Evolutionary conservation across 2,888 invertebrate species (phyloP).

Genomic region (Agriopis leucophaearia): DNA sequence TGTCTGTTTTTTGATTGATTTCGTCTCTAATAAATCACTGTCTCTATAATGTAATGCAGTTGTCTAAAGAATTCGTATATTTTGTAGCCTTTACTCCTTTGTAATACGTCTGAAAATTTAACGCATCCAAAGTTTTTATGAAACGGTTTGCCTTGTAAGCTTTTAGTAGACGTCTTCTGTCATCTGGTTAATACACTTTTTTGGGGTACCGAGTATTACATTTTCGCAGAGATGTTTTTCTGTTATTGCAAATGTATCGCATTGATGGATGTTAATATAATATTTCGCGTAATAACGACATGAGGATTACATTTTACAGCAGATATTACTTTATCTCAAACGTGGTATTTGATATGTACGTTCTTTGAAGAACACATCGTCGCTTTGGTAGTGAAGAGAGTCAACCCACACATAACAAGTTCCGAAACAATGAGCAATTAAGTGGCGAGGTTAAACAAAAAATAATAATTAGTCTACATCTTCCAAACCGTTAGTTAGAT

Average conservation of each 20-base stretch:
- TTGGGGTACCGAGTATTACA: slow-evolving; percentile 8
- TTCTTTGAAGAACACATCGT: too few species aligned
- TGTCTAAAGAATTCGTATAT: neutral
- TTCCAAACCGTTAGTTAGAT: too few species aligned
- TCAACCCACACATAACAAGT: too few species aligned
- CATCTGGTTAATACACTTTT: slow-evolving; percentile 19
- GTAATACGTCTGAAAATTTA: slow-evolving; percentile 29
- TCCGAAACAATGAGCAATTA: too few species aligned
- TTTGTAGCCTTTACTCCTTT: slow-evolving; percentile 25
- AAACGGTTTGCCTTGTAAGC: neutral
- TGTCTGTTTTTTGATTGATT: slow-evolving; percentile 49
- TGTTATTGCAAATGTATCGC: slow-evolving; percentile 15
- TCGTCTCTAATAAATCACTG: slow-evolving; percentile 46
- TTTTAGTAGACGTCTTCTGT: slow-evolving; percentile 36
- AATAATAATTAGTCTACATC: too few species aligned
- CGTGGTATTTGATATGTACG: too few species aligned
- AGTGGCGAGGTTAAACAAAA: too few species aligned
- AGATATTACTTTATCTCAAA: slow-evolving; percentile 1
- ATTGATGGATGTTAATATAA: slow-evolving; percentile 14
- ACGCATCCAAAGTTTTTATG: neutral
- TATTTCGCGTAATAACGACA: slow-evolving; percentile 2
- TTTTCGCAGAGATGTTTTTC: slow-evolving; percentile 9
- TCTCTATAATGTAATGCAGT: slow-evolving; percentile 21
- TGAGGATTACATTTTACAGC: neutral
- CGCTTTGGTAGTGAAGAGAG: too few species aligned